Conservation (phyloP, 2,888 invertebrate genomes). For the Aspidiotus rigidus region DNA sequence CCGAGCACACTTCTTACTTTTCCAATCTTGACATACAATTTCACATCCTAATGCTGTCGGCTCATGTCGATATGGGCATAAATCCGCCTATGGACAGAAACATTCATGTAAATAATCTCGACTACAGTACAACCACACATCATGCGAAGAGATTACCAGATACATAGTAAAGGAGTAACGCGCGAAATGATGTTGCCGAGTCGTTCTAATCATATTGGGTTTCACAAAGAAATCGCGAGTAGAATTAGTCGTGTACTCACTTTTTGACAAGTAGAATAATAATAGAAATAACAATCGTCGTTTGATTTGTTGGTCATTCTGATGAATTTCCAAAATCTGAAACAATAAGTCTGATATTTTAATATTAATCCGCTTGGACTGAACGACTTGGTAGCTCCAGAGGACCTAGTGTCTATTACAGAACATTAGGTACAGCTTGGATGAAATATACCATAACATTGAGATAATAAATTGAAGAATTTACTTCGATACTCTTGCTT, state of each 20-base stretch:
- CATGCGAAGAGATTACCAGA: background rate
- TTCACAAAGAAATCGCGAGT: no score
- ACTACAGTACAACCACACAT: background rate
- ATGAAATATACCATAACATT: no score
- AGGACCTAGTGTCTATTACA: no score
- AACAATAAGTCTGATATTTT: no score
- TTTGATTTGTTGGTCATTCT: constrained; percentile 51
- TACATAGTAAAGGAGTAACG: background rate
- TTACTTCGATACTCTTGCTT: no score
- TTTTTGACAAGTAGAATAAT: constrained; percentile 77
- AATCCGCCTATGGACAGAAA: constrained; percentile 55
- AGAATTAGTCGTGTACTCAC: constrained; percentile 43
- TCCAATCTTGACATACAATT: constrained; percentile 71
- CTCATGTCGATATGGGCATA: constrained; percentile 75
- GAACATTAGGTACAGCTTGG: no score
- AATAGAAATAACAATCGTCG: constrained; percentile 82
- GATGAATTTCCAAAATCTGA: background rate
- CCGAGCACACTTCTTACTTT: constrained; percentile 68
- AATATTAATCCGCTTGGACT: no score
- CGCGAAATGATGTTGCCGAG: constrained; percentile 12
- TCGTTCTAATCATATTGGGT: background rate
- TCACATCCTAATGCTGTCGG: constrained; percentile 73
- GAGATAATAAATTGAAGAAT: no score
- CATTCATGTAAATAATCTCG: constrained; percentile 24
- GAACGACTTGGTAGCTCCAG: no score